phyloP scores from a whole-genome alignment of 1,140 invertebrate species.

The Drosophila nikananu region DNA sequence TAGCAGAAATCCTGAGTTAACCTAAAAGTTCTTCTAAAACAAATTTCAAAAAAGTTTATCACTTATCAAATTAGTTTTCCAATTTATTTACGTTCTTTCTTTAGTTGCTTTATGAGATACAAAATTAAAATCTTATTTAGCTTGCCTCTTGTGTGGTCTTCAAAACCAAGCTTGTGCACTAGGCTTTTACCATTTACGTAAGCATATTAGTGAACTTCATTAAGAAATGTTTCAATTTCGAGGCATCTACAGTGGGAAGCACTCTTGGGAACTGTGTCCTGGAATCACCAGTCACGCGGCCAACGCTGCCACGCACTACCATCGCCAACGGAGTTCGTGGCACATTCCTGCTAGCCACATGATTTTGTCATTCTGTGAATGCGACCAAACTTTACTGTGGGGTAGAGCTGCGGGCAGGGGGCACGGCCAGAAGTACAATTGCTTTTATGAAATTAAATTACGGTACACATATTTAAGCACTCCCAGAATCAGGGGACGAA shows the following conservation, averaged over 20 bases:
- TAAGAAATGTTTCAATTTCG: not conserved
- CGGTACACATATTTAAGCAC: conserved; percentile 64
- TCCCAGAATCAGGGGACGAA: not conserved
- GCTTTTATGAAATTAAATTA: conserved; percentile 82
- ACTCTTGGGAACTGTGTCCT: not conserved
- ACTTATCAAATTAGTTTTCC: not conserved
- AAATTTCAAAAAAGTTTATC: not conserved
- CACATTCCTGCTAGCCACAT: conserved; percentile 53
- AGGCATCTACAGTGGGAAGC: not conserved
- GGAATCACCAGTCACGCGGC: conserved; percentile 13
- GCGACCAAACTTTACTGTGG: conserved; percentile 56
- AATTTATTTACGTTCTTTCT: not conserved
- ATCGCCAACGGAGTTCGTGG: conserved; percentile 26
- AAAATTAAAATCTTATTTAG: not conserved
- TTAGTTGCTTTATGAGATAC: not conserved
- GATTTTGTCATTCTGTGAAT: conserved; percentile 69
- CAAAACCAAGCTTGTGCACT: not conserved
- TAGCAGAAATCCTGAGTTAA: not conserved
- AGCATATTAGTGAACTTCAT: not conserved
- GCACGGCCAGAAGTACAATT: conserved; percentile 58
- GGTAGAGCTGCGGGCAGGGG: not conserved
- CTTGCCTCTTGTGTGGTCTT: too few species aligned
- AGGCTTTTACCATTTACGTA: not conserved
- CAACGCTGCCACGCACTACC: conserved; percentile 12
- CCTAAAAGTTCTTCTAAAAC: not conserved